These are phyloP conservation scores for Pimpla rufipes DNA, from an alignment of 2,888 invertebrate genomes.

Conservation along the genomic window DNA sequence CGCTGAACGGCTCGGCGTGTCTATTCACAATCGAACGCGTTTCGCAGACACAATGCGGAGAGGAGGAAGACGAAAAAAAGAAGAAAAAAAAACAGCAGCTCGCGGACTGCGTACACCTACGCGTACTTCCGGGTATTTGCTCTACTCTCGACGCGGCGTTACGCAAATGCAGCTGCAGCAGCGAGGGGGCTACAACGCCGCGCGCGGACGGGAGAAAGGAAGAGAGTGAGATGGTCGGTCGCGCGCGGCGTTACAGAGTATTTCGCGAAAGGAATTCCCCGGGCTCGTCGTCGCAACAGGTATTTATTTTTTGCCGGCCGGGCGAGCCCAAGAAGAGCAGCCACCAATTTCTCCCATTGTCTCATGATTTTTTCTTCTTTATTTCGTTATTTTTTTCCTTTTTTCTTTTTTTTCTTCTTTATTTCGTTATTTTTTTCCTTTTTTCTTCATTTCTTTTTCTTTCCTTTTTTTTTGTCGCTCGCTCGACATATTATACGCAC, in stretches of 20 bases:
- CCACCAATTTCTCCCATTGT: constrained; percentile 54
- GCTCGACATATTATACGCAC: constrained; percentile 7
- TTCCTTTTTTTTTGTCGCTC: constrained; percentile 32
- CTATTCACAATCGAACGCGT: no score
- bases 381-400: constrained; percentile 20
- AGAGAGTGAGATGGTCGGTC: constrained; percentile 31
- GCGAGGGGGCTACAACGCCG: neutral
- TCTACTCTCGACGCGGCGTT: constrained; percentile 34
- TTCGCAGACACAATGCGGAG: constrained; percentile 24
- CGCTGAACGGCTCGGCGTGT: no score
- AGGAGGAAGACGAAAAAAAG: no score
- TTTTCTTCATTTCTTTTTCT: constrained; percentile 11
- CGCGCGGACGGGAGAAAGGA: constrained; percentile 22
- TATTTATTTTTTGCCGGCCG: constrained; percentile 30
- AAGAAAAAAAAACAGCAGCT: no score
- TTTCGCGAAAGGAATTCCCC: constrained; percentile 45
- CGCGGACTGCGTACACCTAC: constrained; percentile 8
- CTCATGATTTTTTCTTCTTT: constrained; percentile 32
- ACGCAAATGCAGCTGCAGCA: constrained; percentile 44
- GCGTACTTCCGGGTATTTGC: constrained; percentile 60
- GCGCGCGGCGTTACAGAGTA: neutral
- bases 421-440: constrained; percentile 15
- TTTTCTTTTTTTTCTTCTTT: constrained; percentile 32
- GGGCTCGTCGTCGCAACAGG: constrained; percentile 6
- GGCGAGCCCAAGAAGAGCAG: constrained; percentile 6